Percentiles rank a stretch among this genome's conserved stretches.
Conservation (phyloP, 2,113 vertebrate species). For the Melospiza georgiana region DNA sequence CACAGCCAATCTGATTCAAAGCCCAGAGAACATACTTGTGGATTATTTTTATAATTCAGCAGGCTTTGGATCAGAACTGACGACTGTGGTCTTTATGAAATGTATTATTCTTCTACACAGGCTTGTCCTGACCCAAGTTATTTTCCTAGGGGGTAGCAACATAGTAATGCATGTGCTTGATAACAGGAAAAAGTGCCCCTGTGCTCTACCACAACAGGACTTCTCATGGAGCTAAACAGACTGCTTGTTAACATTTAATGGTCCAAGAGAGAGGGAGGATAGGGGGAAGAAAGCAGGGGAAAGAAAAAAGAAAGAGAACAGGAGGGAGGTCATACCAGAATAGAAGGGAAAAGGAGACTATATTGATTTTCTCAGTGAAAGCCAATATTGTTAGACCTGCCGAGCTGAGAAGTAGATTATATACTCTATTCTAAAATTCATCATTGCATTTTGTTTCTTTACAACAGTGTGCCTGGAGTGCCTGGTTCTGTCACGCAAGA, state of each 20-base stretch:
- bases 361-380: neutral
- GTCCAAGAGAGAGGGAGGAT: neutral
- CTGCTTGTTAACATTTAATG: neutral
- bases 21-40: neutral
- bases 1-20: neutral
- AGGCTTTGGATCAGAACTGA: neutral
- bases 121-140: neutral
- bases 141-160: neutral
- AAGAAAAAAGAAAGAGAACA: neutral
- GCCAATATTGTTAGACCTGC: neutral
- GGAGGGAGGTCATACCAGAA: neutral
- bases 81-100: neutral
- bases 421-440: neutral
- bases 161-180: neutral
- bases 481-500: neutral
- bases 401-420: neutral
- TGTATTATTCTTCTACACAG: neutral
- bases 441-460: neutral
- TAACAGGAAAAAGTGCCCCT: neutral
- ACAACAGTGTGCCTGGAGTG: neutral
- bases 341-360: neutral
- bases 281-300: neutral
- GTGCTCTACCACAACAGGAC: neutral
- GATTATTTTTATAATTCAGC: neutral
- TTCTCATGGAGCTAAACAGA: neutral